Percentiles rank a stretch among this genome's conserved stretches.
Evolutionary conservation across 2,888 invertebrate genomes (phyloP).

Genomic region (Caenorhabditis sinica): DNA sequence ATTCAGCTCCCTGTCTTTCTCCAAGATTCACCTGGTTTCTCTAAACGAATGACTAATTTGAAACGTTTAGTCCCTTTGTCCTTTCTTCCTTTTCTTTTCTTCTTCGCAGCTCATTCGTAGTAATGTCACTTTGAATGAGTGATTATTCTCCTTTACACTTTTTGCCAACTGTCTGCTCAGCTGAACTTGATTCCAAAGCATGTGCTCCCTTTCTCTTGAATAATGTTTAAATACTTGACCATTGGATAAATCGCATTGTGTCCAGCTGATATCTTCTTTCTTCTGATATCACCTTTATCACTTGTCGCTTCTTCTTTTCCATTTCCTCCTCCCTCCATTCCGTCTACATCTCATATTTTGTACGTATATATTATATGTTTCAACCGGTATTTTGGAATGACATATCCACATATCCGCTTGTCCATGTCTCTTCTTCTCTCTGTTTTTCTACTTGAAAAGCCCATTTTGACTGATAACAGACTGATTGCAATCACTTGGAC

Average conservation of each 20-base stretch:
- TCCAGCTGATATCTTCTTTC: slow-evolving; percentile 44
- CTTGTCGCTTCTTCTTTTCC: slow-evolving; percentile 12
- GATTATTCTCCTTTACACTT: slow-evolving; percentile 1
- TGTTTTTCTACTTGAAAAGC: slow-evolving; percentile 40
- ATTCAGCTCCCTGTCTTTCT: slow-evolving; percentile 37
- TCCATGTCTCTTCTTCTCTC: not conserved
- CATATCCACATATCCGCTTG: slow-evolving; percentile 7
- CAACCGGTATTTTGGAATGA: slow-evolving; percentile 51
- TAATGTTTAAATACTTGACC: slow-evolving; percentile 30
- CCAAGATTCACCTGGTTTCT: slow-evolving; percentile 32
- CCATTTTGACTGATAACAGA: slow-evolving; percentile 46
- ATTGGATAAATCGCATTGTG: slow-evolving; percentile 13
- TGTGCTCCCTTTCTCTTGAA: slow-evolving; percentile 29
- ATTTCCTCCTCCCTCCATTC: not conserved
- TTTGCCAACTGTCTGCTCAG: slow-evolving; percentile 22
- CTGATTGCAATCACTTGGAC: slow-evolving; percentile 48
- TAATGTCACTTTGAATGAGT: slow-evolving; percentile 35
- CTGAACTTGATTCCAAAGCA: slow-evolving; percentile 28
- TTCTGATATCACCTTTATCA: slow-evolving; percentile 44
- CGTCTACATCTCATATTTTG: slow-evolving; percentile 29
- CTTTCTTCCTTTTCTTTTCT: slow-evolving; percentile 22
- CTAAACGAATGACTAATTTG: slow-evolving; percentile 47
- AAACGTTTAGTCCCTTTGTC: slow-evolving; percentile 55
- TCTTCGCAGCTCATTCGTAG: slow-evolving; percentile 30
- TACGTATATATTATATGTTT: slow-evolving; percentile 20